Evolutionary conservation across 2,888 invertebrate species (phyloP).

Genomic region (Ditylenchus weischeri): DNA sequence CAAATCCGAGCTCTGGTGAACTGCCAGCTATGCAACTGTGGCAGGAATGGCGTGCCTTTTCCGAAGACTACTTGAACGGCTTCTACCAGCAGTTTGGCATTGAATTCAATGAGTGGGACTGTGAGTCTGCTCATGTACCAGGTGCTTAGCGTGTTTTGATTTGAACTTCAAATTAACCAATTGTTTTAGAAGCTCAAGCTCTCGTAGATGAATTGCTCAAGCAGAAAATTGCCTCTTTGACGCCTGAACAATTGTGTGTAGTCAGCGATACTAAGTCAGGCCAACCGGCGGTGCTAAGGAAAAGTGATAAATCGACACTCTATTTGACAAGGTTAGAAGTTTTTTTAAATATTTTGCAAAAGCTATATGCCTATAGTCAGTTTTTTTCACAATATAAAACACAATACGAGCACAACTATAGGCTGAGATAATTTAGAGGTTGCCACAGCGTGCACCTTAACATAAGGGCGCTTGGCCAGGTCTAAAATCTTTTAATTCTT

Average conservation of each 20-base stretch:
- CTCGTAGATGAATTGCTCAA: conserved; percentile 37
- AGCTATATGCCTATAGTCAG: too few relatives aligned
- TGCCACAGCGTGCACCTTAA: too few relatives aligned
- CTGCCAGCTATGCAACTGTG: conserved; percentile 43
- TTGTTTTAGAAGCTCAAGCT: conserved; percentile 29
- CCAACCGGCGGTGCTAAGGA: conserved; percentile 22
- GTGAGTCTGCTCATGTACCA: conserved; percentile 44
- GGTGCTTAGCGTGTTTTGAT: background rate
- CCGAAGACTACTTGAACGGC: conserved; percentile 35
- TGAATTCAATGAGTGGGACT: conserved; percentile 46
- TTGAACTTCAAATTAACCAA: background rate
- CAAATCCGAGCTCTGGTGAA: conserved; percentile 16
- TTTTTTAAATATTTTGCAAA: conserved; percentile 16
- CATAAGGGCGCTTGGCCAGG: too few relatives aligned
- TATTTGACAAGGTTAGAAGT: conserved; percentile 47
- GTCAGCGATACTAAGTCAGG: conserved; percentile 17
- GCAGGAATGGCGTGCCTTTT: conserved; percentile 42
- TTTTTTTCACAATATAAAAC: too few relatives aligned
- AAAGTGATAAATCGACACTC: conserved; percentile 46
- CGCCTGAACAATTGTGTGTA: conserved; percentile 28
- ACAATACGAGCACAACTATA: too few relatives aligned
- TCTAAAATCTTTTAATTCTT: background rate
- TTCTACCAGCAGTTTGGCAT: conserved; percentile 49
- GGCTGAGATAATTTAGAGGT: too few relatives aligned
- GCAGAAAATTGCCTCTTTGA: conserved; percentile 5